Evolutionary conservation across 2,888 invertebrate genomes (phyloP).

Genomic region (Heteropelma amictum): DNA sequence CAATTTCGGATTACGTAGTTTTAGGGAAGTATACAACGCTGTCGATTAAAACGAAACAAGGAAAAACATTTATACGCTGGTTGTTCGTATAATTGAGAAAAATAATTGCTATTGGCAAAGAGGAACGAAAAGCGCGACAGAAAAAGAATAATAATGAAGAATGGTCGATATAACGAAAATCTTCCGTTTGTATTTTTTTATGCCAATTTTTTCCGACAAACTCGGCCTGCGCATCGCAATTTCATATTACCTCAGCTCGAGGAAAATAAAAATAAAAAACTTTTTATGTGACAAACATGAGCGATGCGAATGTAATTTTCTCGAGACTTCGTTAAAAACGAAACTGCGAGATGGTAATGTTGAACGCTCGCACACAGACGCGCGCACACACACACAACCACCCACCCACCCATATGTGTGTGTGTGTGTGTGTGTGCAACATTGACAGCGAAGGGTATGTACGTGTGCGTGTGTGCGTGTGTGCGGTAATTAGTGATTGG

Average conservation of each 20-base stretch:
- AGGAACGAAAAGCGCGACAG: not conserved
- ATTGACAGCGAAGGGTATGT: constrained; percentile 6
- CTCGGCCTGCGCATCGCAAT: constrained; percentile 41
- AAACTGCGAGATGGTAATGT: constrained; percentile 33
- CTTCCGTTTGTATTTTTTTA: constrained; percentile 70
- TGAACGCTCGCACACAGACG: too few species aligned
- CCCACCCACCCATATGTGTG: constrained; percentile 15
- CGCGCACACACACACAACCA: too few species aligned
- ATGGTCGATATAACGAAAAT: constrained; percentile 40
- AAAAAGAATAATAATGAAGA: constrained; percentile 22
- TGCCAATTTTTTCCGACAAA: constrained; percentile 62
- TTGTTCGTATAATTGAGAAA: constrained; percentile 49
- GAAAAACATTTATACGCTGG: constrained; percentile 28
- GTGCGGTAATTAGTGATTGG: constrained; percentile 39
- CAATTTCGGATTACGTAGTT: constrained; percentile 54
- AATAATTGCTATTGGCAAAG: not conserved
- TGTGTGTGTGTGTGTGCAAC: not conserved
- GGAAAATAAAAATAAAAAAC: constrained; percentile 2
- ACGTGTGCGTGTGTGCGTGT: constrained; percentile 17
- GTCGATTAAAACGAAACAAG: constrained; percentile 16
- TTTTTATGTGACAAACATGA: constrained; percentile 1
- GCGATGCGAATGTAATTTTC: not conserved
- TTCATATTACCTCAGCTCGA: constrained; percentile 28
- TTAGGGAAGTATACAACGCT: constrained; percentile 28
- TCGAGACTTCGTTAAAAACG: constrained; percentile 12